phyloP scores from a whole-genome alignment of 2,113 vertebrate genomes.

The Propithecus coquereli region DNA sequence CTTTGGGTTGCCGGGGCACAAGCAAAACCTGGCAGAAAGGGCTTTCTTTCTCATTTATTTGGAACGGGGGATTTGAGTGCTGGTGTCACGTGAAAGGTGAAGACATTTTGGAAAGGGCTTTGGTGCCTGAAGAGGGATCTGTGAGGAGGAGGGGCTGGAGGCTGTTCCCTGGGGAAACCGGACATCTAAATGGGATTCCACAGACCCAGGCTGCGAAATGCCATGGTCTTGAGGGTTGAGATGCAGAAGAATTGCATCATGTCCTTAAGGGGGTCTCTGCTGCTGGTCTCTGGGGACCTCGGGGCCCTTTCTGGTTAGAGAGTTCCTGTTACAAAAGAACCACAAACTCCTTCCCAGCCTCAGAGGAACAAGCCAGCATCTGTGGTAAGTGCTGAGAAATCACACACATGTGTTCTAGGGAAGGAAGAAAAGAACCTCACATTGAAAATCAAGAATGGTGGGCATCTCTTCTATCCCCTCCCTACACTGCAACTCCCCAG shows the following conservation, averaged over 20 bases:
- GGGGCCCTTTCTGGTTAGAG: not conserved
- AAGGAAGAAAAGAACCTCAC: not conserved
- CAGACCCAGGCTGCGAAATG: not conserved
- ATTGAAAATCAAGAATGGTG: not conserved
- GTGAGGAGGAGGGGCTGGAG: not conserved
- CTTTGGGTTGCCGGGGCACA: conserved; percentile 31
- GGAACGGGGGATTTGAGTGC: conserved; percentile 40
- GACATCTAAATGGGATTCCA: not conserved
- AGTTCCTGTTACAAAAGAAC: not conserved
- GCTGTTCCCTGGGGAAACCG: not conserved
- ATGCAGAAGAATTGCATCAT: not conserved
- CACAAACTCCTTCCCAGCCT: not conserved
- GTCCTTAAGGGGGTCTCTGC: not conserved
- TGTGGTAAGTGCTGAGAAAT: not conserved
- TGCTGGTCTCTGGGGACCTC: not conserved
- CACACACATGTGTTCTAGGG: rapidly evolving
- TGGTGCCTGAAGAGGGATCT: conserved; percentile 38
- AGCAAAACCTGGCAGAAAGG: conserved; percentile 18
- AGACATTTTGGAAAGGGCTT: conserved; percentile 64
- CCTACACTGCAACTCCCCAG: rapidly evolving
- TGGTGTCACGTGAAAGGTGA: conserved; percentile 55
- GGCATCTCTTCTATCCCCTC: rapidly evolving
- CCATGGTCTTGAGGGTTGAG: not conserved
- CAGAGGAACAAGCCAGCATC: not conserved
- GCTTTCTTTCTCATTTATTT: conserved; percentile 54